These are phyloP conservation scores for Sinonovacula constricta DNA, from an alignment of 1,140 invertebrate species.

Conservation along the genomic window DNA sequence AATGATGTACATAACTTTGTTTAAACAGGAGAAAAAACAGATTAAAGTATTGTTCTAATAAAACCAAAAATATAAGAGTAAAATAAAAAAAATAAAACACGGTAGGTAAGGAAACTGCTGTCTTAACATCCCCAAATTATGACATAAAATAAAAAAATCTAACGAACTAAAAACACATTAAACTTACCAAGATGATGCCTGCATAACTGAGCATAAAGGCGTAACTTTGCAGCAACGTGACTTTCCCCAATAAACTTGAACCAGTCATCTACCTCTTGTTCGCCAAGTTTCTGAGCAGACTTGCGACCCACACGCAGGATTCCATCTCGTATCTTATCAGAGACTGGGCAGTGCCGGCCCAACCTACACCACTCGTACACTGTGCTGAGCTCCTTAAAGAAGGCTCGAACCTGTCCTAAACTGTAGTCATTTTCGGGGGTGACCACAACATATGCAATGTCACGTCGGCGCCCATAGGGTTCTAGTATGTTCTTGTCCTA, in stretches of 20 bases:
- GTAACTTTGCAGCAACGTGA: conserved; percentile 83
- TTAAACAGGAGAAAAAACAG: too few species aligned
- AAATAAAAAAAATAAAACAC: too few species aligned
- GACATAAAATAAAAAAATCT: neutral
- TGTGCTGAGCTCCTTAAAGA: conserved; percentile 95
- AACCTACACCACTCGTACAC: conserved; percentile 95
- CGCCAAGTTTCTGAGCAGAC: conserved; percentile 83
- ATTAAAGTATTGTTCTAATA: too few species aligned
- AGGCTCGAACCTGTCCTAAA: conserved; percentile 87
- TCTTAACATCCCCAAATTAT: too few species aligned
- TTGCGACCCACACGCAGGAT: conserved; percentile 91
- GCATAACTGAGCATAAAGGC: conserved; percentile 89
- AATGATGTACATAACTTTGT: too few species aligned
- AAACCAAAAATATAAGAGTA: too few species aligned
- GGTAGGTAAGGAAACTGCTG: too few species aligned
- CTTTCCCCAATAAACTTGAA: conserved; percentile 87
- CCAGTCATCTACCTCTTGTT: conserved; percentile 91
- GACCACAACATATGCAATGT: conserved; percentile 96
- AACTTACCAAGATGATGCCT: conserved; percentile 74
- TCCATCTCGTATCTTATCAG: conserved; percentile 90
- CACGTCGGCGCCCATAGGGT: conserved; percentile 94
- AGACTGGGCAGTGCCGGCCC: conserved; percentile 92
- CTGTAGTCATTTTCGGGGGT: conserved; percentile 94
- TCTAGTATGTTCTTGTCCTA: conserved; percentile 93
- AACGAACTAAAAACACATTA: conserved; percentile 16